These are phyloP conservation scores for Tinamus guttatus DNA, from an alignment of 2,113 vertebrate genomes.

Conservation along the genomic window DNA sequence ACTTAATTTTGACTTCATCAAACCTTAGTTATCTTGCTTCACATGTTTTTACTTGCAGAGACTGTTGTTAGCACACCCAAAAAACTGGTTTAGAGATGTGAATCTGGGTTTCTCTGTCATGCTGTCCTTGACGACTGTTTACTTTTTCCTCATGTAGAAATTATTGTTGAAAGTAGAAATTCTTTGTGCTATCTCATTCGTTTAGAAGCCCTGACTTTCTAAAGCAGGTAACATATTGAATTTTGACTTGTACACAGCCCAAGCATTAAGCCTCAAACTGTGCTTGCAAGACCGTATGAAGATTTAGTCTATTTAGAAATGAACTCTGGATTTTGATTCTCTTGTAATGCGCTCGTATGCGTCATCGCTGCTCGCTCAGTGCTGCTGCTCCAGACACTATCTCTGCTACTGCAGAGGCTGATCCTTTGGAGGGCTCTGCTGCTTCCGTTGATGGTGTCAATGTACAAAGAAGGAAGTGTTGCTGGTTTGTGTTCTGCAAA, in stretches of 20 bases:
- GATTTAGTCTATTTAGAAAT: background rate
- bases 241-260: background rate
- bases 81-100: background rate
- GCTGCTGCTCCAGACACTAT: fast-evolving
- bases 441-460: background rate
- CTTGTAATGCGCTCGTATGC: background rate
- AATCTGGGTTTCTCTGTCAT: background rate
- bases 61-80: background rate
- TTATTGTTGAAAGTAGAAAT: background rate
- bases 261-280: background rate
- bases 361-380: background rate
- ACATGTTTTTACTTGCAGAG: background rate
- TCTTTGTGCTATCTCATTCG: background rate
- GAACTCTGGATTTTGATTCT: background rate
- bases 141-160: background rate
- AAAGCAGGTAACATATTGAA: background rate
- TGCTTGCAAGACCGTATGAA: background rate
- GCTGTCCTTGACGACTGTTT: background rate
- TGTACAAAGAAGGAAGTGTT: background rate
- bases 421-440: background rate
- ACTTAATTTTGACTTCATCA: background rate
- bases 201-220: background rate
- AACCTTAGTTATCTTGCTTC: background rate
- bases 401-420: background rate
- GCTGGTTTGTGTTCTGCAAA: background rate